These are phyloP conservation scores for Peromyscus nudipes DNA, from an alignment of 2,797 vertebrate species.

Conservation along the genomic window DNA sequence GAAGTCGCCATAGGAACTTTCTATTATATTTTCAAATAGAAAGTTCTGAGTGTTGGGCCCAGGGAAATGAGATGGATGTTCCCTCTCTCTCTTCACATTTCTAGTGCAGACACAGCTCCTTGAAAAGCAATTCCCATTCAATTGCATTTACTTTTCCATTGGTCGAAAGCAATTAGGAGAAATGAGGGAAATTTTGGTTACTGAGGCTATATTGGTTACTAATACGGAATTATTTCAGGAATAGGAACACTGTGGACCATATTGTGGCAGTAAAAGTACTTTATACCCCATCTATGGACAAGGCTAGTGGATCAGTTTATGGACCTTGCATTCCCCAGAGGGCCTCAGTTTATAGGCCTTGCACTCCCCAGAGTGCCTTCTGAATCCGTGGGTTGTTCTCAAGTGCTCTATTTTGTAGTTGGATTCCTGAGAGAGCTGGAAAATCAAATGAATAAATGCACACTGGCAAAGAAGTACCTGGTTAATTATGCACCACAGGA, in stretches of 20 bases:
- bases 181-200: slow-evolving; percentile 68
- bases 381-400: slow-evolving; percentile 63
- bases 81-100: not conserved
- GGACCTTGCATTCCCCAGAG: slow-evolving; percentile 51
- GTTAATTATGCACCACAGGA: slow-evolving; percentile 53
- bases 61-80: not conserved
- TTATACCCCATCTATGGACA: not conserved
- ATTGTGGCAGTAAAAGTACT: slow-evolving; percentile 58
- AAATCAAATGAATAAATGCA: slow-evolving; percentile 61
- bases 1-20: not conserved
- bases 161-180: slow-evolving; percentile 62
- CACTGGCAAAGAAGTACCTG: slow-evolving; percentile 43
- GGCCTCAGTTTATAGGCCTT: slow-evolving; percentile 56
- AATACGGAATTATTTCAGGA: slow-evolving; percentile 70
- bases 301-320: slow-evolving; percentile 65
- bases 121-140: slow-evolving; percentile 68
- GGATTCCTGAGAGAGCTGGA: slow-evolving; percentile 50
- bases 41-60: not conserved
- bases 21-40: slow-evolving; percentile 35
- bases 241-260: slow-evolving; percentile 41
- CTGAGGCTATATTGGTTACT: slow-evolving; percentile 55
- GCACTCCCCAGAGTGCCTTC: slow-evolving; percentile 53
- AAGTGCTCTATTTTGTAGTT: slow-evolving; percentile 66
- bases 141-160: slow-evolving; percentile 61
- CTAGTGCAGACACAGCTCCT: slow-evolving; percentile 21